Percentiles rank a stretch among this genome's conserved stretches.
phyloP scores from a whole-genome alignment of 2,888 invertebrate genomes.

The Rotaria magnacalcarata region DNA sequence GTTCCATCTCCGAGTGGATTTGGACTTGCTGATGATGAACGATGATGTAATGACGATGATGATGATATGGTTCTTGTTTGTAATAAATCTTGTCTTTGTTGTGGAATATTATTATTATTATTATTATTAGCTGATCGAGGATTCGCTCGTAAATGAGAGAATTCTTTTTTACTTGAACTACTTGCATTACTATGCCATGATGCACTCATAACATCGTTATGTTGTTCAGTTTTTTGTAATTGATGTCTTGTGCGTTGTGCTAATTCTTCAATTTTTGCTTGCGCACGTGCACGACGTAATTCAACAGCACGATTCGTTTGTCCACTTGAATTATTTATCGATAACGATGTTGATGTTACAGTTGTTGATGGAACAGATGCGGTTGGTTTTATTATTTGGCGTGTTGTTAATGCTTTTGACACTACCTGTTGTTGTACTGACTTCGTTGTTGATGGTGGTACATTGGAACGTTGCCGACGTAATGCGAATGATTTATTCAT shows the following conservation, averaged over 20 bases:
- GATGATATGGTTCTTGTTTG: not conserved
- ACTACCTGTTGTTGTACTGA: not conserved
- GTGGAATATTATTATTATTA: not conserved
- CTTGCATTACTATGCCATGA: slow-evolving; percentile 9
- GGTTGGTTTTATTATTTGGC: not conserved
- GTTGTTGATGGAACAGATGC: not conserved
- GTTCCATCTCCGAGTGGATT: not conserved
- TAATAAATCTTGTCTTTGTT: not conserved
- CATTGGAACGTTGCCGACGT: slow-evolving; percentile 1
- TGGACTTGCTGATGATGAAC: slow-evolving; percentile 35
- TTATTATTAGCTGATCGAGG: not conserved
- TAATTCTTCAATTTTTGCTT: slow-evolving; percentile 27
- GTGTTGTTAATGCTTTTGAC: not conserved
- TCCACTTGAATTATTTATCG: not conserved
- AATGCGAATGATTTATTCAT: slow-evolving; percentile 36
- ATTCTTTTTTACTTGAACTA: slow-evolving; percentile 10
- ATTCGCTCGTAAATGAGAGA: not conserved
- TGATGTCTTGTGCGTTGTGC: slow-evolving; percentile 23
- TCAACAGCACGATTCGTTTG: slow-evolving; percentile 35
- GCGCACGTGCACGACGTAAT: slow-evolving; percentile 25
- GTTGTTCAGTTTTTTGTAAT: not conserved
- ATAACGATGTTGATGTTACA: not conserved
- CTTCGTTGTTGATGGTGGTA: not conserved
- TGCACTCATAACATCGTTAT: not conserved
- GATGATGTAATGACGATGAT: not conserved